Base-by-base conservation (phyloP, 2,113 vertebrate genomes). In the Corydoras sp. region DNA sequence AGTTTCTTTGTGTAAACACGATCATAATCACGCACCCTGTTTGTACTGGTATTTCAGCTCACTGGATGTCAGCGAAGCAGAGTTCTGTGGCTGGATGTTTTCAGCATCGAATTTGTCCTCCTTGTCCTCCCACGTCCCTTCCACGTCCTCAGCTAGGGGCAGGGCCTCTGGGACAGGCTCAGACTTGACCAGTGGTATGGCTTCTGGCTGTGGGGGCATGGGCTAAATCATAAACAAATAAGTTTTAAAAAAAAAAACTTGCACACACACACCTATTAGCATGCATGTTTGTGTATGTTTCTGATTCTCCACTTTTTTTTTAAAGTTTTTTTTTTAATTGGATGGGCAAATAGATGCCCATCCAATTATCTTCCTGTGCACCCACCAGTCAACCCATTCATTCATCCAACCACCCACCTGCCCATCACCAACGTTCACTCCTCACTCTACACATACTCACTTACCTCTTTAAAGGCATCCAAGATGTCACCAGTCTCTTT, bases 391-490 rank as follows among this genome's bases (percentile, higher is more conserved):
- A 24, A 24, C 18, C 18, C 18, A 24, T 24, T 24, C 18, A 24
- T 24, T 24, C 18, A 24, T 24, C 18, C 18, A 24, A 24, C 18
- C 18, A 24, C 18, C 18, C 18, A 24, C 18, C 18, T 24, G 18
- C 18, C 18, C 18, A 24, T 24, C 18, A 2, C 18, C 18, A 24
- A 24, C 18, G 18, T 24, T 24, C 18, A 24, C 18, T 1, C 18
- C 18, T 24, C 18, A 24, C 18, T 24, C 18, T 24, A 24, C 18
- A 24, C 18, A 24, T 24, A 14, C 12, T 67, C 51, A 69, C 87
- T 77, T 72, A 98, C 97, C 93, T 99, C 97, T 83, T 94, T 99
- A 83, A 98, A 99, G 76, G 95, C 95, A 89, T 98, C 96, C 60
- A 99, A 82, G 67, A 99, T 87, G 81, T 98, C 95, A 74, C 96